Percentiles rank a stretch among this genome's conserved stretches.
phyloP scores from a whole-genome alignment of 2,797 vertebrate genomes.

The Dipus sagitta region DNA sequence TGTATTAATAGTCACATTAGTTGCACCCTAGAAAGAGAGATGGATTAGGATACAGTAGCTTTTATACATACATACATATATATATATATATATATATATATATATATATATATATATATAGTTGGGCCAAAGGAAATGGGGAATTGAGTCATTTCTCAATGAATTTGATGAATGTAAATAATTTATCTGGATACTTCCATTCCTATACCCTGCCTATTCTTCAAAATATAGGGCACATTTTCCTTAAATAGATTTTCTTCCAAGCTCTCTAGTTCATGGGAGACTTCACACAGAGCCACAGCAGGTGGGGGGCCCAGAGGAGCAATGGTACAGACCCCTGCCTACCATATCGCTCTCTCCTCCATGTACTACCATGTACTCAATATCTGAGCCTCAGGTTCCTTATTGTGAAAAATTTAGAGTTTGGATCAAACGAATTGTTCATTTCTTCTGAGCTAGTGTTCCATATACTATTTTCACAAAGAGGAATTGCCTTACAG shows the following conservation, averaged over 20 bases:
- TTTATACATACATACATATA: no score
- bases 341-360: rapidly evolving
- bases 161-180: conserved; percentile 57
- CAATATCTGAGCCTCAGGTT: neutral
- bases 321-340: rapidly evolving
- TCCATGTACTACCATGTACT: rapidly evolving
- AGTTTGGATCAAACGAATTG: neutral
- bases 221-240: neutral
- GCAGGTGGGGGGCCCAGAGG: rapidly evolving
- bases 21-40: neutral
- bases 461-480: neutral
- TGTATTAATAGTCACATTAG: neutral
- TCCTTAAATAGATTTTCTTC: neutral
- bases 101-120: neutral
- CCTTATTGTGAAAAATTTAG: neutral
- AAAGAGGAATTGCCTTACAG: neutral
- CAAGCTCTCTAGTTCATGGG: neutral
- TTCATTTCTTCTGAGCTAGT: neutral
- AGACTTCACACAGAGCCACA: rapidly evolving
- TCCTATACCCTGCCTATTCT: neutral
- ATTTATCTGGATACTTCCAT: neutral
- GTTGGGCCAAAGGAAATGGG: neutral
- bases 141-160: conserved; percentile 33
- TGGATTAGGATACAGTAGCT: neutral
- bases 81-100: neutral